Conservation (phyloP, 1,140 invertebrate species). For the Diabrotica virgifera region DNA sequence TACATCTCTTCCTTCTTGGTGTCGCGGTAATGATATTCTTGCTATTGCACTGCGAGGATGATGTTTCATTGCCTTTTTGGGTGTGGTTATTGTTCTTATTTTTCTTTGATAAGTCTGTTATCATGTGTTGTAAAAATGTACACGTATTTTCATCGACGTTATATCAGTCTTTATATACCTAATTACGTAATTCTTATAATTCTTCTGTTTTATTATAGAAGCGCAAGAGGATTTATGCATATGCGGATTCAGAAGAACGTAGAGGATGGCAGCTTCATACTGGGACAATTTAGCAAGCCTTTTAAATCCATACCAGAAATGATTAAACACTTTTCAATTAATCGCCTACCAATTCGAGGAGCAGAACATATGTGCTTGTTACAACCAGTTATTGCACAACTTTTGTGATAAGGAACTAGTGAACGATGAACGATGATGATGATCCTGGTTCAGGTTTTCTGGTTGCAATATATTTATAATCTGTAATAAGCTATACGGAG, state of each 20-base stretch:
- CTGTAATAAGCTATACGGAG: background rate
- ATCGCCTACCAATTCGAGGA: conserved; percentile 87
- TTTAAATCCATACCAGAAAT: conserved; percentile 89
- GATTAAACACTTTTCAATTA: conserved; percentile 88
- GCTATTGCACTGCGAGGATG: too few species aligned
- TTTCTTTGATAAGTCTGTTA: too few species aligned
- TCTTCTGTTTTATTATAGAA: conserved; percentile 57
- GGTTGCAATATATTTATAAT: conserved; percentile 6
- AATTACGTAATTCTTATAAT: too few species aligned
- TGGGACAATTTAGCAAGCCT: conserved; percentile 88
- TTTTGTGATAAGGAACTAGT: conserved; percentile 61
- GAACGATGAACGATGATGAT: too few species aligned
- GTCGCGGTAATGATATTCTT: too few species aligned
- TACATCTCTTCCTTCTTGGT: too few species aligned
- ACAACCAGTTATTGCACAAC: conserved; percentile 81
- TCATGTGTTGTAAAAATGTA: too few species aligned
- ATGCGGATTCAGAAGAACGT: conserved; percentile 82
- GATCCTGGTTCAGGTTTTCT: background rate
- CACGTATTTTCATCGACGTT: too few species aligned
- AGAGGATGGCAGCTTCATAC: conserved; percentile 71
- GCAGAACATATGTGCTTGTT: conserved; percentile 93
- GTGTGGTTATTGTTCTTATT: too few species aligned
- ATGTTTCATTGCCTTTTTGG: too few species aligned
- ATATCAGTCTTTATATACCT: too few species aligned
- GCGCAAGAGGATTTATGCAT: conserved; percentile 91